Evolutionary conservation across 2,888 invertebrate species (phyloP), one percentile per base, ranked within the genome.

Genomic region (Sepioteuthis lessoniana): DNA sequence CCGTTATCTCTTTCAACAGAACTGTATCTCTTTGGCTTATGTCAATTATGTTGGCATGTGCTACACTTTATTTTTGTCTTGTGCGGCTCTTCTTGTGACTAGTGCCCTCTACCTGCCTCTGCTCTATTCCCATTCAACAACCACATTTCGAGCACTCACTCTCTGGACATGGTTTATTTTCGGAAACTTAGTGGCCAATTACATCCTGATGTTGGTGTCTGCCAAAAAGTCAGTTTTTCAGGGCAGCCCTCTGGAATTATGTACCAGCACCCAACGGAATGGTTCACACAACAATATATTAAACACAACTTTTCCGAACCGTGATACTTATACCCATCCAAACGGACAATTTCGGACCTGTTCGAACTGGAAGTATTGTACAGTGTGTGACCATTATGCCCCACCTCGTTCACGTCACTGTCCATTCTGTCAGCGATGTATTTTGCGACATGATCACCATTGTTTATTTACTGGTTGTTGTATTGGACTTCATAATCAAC

Each of bases 361-460:
- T 90, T 93, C 93, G n/a, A 95, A 95, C 94, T 96, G 96, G 96
- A 94, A 60, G 35, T 94, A 94, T 93, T 97, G 97, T 94, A 94
- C 94, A 28, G 94, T 95, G 31, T 97, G 97, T 95, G 95, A 96
- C 42, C 94, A 95, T 8, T 91, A 95, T 10, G 95, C 95, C 4
- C 97, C 96, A 13, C 96, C 96, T 13, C 95, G 97, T 38, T 96
- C 97, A 55, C 97, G 97, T 93, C 97, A 97, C 95, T 97, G 97
- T 94, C 96, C 97, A 8, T 95, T 97, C 25, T 97, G 97, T 94
- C 95, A 97, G 37, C 95, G 95, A 94, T 97, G 97, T 94, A 96
- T 97, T 25, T 95, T 97, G 31, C 97, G 97, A 31, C 96, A 97
- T 93, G 97, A 97, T 95, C 97, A 97, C 94, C 97, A 97, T 94